Evolutionary conservation across 2,888 invertebrate genomes (phyloP).

Genomic region (Charanyca ferruginea): DNA sequence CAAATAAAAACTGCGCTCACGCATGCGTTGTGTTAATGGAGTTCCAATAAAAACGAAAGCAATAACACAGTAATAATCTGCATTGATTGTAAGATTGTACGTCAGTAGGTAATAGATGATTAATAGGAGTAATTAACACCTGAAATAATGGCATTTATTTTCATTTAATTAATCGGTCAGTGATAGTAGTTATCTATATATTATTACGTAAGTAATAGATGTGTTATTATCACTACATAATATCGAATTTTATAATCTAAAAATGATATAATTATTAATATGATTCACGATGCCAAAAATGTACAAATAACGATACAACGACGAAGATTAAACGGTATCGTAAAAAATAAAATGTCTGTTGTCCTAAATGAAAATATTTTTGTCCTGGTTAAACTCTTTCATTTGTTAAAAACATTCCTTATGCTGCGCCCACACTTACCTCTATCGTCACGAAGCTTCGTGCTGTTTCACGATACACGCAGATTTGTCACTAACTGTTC

Average conservation of each 20-base stretch:
- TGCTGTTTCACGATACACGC: no score
- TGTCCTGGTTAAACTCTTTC: no score
- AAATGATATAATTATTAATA: constrained; percentile 10
- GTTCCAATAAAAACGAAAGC: constrained; percentile 23
- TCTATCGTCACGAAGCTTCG: no score
- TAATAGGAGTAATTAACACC: not conserved
- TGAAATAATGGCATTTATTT: not conserved
- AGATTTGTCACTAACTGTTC: no score
- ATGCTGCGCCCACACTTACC: no score
- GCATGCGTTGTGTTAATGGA: constrained; percentile 5
- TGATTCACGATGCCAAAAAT: constrained; percentile 9
- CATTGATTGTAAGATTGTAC: not conserved
- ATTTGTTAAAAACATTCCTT: no score
- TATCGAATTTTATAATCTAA: constrained; percentile 6
- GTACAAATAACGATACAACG: constrained; percentile 1
- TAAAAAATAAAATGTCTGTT: not conserved
- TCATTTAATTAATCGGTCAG: not conserved
- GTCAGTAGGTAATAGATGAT: not conserved
- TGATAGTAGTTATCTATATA: not conserved
- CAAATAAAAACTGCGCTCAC: constrained; percentile 7
- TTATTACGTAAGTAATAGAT: no score
- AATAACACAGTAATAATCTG: not conserved
- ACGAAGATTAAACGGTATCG: not conserved
- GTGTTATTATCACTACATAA: constrained; percentile 15
- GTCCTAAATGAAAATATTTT: no score